Conservation (phyloP, 2,888 invertebrate genomes). For the Drosophila quinaria region DNA sequence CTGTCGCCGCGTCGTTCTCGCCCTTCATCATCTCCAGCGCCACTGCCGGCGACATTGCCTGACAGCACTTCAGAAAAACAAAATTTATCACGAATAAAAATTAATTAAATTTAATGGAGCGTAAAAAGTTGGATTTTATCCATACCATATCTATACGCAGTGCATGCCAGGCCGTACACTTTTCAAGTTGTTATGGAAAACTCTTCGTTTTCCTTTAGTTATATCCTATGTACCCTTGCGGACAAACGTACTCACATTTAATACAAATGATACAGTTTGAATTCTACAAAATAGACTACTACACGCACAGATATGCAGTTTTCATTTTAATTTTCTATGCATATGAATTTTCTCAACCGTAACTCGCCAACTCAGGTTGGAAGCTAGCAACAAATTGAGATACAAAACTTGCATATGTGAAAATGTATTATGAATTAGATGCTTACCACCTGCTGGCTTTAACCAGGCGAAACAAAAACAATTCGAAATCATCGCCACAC, state of each 20-base stretch:
- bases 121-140: slow-evolving; percentile 56
- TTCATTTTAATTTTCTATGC: background rate
- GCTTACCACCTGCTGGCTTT: slow-evolving; percentile 40
- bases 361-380: background rate
- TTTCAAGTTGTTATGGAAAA: slow-evolving; percentile 25
- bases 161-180: slow-evolving; percentile 6
- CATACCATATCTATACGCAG: slow-evolving; percentile 14
- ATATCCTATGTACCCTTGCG: background rate
- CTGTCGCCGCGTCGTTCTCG: slow-evolving; percentile 21
- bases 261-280: no score
- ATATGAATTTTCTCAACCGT: slow-evolving; percentile 3
- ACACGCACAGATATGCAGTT: background rate
- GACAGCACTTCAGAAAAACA: slow-evolving; percentile 60
- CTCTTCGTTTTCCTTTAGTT: slow-evolving; percentile 17
- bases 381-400: slow-evolving; percentile 1
- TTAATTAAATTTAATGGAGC: slow-evolving; percentile 78
- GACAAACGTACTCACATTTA: background rate
- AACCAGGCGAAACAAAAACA: slow-evolving; percentile 35
- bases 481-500: slow-evolving; percentile 46
- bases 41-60: slow-evolving; percentile 35
- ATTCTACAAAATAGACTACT: no score
- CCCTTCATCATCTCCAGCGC: slow-evolving; percentile 24
- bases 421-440: slow-evolving; percentile 72
- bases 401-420: slow-evolving; percentile 5
- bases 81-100: slow-evolving; percentile 71